Evolutionary conservation across 2,113 vertebrate genomes (phyloP), one percentile per base, ranked within the genome.

Genomic region (Takifugu flavidus): DNA sequence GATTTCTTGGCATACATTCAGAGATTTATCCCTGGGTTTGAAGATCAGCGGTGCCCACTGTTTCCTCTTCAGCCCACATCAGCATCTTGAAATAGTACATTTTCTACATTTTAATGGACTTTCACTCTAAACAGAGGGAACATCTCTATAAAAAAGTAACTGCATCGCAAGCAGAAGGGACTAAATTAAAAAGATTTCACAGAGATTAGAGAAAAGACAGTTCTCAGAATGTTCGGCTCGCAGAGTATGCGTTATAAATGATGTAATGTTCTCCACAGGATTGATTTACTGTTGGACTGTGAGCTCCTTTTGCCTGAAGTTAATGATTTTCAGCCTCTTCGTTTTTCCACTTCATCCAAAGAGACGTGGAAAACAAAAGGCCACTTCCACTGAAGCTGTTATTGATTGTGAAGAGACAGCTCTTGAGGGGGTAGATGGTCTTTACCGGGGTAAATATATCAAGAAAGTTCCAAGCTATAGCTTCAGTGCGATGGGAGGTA

Each of bases 371-470:
- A 42, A 53, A 2, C 1, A 31, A 65, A 65, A 56, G 46, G 53
- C 59, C 39, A 59, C 12, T 11, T 46, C 15, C 14, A 51, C 46
- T 11, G 8, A 39, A 11, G 34, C 4, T 39, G 34, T 51, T 45
- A 68, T 64, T 49, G 44, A 49, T 14, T 59, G 59, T 25, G 54
- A 34, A 49, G n/a, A 65, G 45, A 29, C 5, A 13, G 59, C 7
- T 34, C 34, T 68, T 45, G 50, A 49, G 34, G 25, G 31, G 14
- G 5, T 45, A 45, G 14, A 39, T 39, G 31, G 52, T 53, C 14
- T 42, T 8, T 34, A 61, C 25, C 3, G 25, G n/a, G 67, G 54
- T 27, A 62, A 59, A 53, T 42, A 50, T 45, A 56, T 53, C 5
- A 8, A 39, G 13, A n/a, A 53, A 53, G 29, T 34, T 55, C 3